These are phyloP conservation scores for Tor tambroides DNA, from an alignment of 2,113 vertebrate genomes.

Conservation along the genomic window DNA sequence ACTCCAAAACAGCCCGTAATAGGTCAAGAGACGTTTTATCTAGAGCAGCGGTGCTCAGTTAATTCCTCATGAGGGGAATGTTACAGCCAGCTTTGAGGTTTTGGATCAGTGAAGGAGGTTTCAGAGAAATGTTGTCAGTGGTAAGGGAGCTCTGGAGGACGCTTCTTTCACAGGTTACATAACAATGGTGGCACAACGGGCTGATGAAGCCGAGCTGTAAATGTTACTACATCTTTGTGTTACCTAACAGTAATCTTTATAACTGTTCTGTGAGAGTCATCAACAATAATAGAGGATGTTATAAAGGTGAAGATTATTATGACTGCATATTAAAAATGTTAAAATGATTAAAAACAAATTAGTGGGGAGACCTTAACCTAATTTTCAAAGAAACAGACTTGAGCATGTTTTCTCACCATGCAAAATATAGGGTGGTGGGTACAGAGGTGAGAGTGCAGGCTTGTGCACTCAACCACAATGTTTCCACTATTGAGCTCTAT, in stretches of 20 bases:
- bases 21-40: not conserved
- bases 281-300: not conserved
- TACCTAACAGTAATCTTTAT: slow-evolving; percentile 2
- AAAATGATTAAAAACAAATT: not conserved
- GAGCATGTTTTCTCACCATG: not conserved
- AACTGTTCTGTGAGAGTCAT: not conserved
- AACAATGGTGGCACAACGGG: not conserved
- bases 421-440: not conserved
- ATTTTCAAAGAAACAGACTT: not conserved
- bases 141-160: not conserved
- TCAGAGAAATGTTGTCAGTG: slow-evolving; percentile 8
- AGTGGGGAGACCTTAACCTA: not conserved
- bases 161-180: slow-evolving; percentile 23
- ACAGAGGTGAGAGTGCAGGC: not conserved
- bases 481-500: not conserved
- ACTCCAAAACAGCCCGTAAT: not conserved
- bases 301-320: not conserved
- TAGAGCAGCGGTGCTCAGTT: not conserved
- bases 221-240: slow-evolving; percentile 15
- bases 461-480: not conserved
- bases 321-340: not conserved
- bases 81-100: not conserved
- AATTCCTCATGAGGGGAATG: not conserved
- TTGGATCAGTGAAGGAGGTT: slow-evolving; percentile 15
- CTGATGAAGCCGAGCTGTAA: slow-evolving; percentile 3